These are phyloP conservation scores for Rhineura floridana DNA, from an alignment of 2,113 vertebrate genomes.

Conservation along the genomic window DNA sequence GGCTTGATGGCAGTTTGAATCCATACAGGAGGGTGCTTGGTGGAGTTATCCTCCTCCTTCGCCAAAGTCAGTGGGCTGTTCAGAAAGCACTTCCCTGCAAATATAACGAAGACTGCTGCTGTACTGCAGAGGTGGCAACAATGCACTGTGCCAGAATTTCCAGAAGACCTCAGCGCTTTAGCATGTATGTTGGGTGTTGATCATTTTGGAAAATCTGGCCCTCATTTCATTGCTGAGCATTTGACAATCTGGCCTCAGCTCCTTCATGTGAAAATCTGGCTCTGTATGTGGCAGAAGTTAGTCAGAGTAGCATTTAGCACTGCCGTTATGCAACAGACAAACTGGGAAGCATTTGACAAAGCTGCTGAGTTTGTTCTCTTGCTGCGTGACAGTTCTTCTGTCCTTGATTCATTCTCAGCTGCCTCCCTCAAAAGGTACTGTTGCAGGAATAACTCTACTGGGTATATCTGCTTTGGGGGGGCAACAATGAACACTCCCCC, in stretches of 20 bases:
- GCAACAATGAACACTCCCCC: neutral
- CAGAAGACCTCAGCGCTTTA: neutral
- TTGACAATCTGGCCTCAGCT: constrained; percentile 19
- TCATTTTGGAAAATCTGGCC: constrained; percentile 5
- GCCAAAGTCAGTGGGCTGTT: neutral
- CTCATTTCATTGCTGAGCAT: constrained; percentile 8
- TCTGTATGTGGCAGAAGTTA: constrained; percentile 12
- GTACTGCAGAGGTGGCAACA: neutral
- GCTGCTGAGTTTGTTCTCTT: constrained; percentile 5
- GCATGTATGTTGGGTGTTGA: neutral
- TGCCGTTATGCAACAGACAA: constrained; percentile 5
- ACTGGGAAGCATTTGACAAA: constrained; percentile 5
- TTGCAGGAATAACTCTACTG: neutral
- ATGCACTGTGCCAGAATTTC: neutral
- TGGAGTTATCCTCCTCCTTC: no score
- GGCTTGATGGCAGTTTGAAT: no score
- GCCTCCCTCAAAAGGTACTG: neutral
- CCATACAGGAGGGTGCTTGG: no score
- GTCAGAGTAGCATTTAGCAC: neutral
- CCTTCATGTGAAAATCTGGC: constrained; percentile 1
- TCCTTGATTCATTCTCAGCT: neutral
- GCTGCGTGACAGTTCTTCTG: neutral
- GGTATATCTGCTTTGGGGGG: neutral
- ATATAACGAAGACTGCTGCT: neutral
- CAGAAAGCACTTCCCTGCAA: neutral